A percentile compares a stretch with the other conserved stretches of the same genome.
Evolutionary conservation across 2,113 vertebrate genomes (phyloP).

Genomic region (Hiodon alosoides): DNA sequence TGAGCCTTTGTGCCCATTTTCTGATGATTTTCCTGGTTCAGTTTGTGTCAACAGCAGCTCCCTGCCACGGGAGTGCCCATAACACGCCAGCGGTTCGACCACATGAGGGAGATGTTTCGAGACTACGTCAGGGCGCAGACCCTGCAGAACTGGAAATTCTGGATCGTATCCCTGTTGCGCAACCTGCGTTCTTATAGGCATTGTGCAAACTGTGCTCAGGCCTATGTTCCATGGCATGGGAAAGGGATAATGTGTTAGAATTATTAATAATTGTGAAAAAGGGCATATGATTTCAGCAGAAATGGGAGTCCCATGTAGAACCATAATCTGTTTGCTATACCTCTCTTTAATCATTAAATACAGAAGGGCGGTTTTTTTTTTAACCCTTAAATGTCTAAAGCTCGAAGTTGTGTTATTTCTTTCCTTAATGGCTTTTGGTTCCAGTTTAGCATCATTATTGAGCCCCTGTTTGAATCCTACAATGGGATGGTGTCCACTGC

Average conservation of each 20-base stretch:
- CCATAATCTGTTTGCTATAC: too few species aligned
- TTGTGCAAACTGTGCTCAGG: too few species aligned
- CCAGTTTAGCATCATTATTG: slow-evolving; percentile 92
- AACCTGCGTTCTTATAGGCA: too few species aligned
- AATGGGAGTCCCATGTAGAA: too few species aligned
- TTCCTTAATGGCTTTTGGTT: slow-evolving; percentile 60
- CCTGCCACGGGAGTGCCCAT: slow-evolving; percentile 90
- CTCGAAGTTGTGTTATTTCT: not conserved
- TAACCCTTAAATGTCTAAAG: not conserved
- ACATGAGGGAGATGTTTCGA: slow-evolving; percentile 89
- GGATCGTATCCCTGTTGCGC: slow-evolving; percentile 84
- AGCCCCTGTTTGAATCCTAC: slow-evolving; percentile 93
- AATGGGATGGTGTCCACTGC: slow-evolving; percentile 91
- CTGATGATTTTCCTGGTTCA: slow-evolving; percentile 39
- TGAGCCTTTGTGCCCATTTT: not conserved
- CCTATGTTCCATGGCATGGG: too few species aligned
- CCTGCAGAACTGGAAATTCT: slow-evolving; percentile 96
- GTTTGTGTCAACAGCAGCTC: slow-evolving; percentile 88
- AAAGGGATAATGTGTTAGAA: too few species aligned
- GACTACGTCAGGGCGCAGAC: slow-evolving; percentile 83
- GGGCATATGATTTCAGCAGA: too few species aligned
- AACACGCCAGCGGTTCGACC: slow-evolving; percentile 86
- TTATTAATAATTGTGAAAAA: too few species aligned
- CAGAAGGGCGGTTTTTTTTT: not conserved
- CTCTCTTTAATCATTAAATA: too few species aligned